Evolutionary conservation across 2,888 invertebrate genomes (phyloP).

Genomic region (Macropis europaea): DNA sequence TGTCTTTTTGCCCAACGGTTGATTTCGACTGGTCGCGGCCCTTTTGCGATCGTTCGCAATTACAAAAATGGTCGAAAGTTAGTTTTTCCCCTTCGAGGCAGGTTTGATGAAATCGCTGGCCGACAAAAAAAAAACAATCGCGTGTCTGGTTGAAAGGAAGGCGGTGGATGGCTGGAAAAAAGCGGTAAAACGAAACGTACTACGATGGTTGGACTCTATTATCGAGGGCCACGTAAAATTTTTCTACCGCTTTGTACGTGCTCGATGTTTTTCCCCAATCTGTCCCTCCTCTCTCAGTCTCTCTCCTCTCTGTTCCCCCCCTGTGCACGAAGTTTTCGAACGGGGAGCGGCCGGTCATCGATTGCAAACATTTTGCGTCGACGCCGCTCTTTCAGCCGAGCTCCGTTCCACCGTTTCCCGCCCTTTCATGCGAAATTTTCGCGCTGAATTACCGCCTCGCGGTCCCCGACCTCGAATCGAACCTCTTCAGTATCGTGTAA

Average conservation of each 20-base stretch:
- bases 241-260: conserved; percentile 32
- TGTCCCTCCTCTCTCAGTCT: background rate
- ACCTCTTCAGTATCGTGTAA: too few relatives aligned
- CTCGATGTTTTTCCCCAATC: conserved; percentile 5
- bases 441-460: conserved; percentile 6
- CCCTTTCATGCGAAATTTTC: background rate
- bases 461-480: background rate
- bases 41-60: conserved; percentile 33
- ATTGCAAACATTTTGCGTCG: conserved; percentile 37
- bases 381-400: background rate
- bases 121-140: background rate
- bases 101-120: conserved; percentile 29
- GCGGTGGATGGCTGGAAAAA: background rate
- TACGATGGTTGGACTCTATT: conserved; percentile 2
- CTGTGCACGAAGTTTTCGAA: background rate
- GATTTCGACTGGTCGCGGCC: conserved; percentile 16
- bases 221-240: conserved; percentile 20
- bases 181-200: background rate
- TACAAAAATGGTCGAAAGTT: conserved; percentile 42
- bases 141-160: conserved; percentile 10
- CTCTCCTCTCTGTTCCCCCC: background rate
- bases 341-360: conserved; percentile 14
- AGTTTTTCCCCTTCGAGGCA: conserved; percentile 18
- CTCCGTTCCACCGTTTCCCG: background rate
- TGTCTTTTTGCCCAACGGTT: conserved; percentile 5